These are phyloP conservation scores for Acrobasis repandana DNA, from an alignment of 2,888 invertebrate genomes.

Conservation along the genomic window DNA sequence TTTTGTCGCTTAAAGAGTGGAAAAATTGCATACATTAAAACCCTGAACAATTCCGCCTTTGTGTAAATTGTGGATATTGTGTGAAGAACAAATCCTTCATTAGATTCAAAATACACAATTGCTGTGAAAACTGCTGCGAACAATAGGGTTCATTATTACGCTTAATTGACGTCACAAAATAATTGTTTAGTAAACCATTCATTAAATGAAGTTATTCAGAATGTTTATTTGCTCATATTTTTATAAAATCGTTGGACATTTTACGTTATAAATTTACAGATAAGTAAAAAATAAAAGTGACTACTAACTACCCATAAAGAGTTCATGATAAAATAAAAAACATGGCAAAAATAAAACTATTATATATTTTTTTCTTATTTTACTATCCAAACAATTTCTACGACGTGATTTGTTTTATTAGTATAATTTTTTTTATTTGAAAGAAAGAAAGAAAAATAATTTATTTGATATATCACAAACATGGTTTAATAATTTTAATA, in stretches of 20 bases:
- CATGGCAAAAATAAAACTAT: no score
- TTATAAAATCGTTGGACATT: neutral
- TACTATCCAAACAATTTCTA: no score
- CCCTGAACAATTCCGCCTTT: constrained; percentile 18
- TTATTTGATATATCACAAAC: no score
- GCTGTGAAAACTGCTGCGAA: constrained; percentile 36
- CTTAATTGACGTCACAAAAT: constrained; percentile 35
- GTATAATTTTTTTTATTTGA: no score
- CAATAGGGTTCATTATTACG: constrained; percentile 37
- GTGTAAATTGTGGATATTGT: constrained; percentile 26
- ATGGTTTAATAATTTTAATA: no score
- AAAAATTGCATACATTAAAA: neutral
- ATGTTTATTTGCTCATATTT: neutral
- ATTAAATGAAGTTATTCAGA: constrained; percentile 20
- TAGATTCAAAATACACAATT: constrained; percentile 37
- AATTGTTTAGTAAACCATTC: constrained; percentile 14
- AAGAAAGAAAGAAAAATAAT: no score
- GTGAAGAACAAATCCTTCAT: constrained; percentile 36
- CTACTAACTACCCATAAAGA: no score
- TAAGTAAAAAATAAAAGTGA: neutral
- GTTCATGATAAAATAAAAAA: no score
- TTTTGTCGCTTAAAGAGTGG: neutral
- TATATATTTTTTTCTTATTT: no score
- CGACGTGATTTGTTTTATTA: no score
- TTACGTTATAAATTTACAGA: neutral